Conservation (phyloP, 2,113 vertebrate genomes). For the Caranx melampygus region DNA sequence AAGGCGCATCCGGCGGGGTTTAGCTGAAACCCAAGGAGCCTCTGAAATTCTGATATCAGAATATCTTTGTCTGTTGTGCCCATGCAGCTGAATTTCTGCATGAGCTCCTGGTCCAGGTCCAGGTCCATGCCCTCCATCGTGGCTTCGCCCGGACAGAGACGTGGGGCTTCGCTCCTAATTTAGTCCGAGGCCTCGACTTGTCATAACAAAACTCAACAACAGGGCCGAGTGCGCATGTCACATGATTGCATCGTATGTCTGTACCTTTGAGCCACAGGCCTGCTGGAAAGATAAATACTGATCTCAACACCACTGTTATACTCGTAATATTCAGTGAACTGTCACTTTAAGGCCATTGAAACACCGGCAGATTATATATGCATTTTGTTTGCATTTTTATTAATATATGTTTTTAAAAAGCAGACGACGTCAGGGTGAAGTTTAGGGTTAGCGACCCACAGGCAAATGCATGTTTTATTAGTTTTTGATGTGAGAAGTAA, state of each 20-base stretch:
- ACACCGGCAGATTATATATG: neutral
- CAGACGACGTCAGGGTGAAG: neutral
- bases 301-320: neutral
- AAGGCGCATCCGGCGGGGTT: constrained; percentile 97
- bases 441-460: neutral
- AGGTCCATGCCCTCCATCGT: constrained; percentile 95
- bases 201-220: constrained; percentile 85
- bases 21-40: constrained; percentile 94
- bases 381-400: neutral
- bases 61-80: constrained; percentile 96
- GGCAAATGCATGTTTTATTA: neutral
- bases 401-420: neutral
- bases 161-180: constrained; percentile 80
- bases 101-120: constrained; percentile 94
- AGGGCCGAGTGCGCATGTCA: constrained; percentile 83
- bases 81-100: constrained; percentile 98
- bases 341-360: neutral
- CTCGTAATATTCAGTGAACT: neutral
- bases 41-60: constrained; percentile 94
- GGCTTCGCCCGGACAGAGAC: constrained; percentile 77
- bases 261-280: neutral
- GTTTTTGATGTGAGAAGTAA: neutral
- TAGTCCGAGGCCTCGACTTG: constrained; percentile 85
- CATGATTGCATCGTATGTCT: constrained; percentile 42
- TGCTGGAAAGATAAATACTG: neutral